Evolutionary conservation across 2,113 vertebrate species (phyloP), one percentile per base, ranked within the genome.

Genomic region (Cynoglossus semilaevis): DNA sequence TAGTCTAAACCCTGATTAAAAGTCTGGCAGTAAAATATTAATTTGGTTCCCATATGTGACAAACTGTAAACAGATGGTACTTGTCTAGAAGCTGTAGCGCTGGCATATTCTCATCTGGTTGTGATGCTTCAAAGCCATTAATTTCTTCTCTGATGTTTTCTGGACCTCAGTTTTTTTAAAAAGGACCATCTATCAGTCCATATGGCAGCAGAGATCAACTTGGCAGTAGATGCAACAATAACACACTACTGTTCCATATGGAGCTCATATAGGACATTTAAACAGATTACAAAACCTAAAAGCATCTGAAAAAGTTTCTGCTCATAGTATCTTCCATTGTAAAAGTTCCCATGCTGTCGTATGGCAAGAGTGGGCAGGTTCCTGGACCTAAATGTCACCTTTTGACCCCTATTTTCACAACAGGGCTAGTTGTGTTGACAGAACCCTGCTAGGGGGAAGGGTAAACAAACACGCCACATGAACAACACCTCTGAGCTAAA

Each of bases 351-450:
- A 7, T 41, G 22, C 22, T 48, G 38, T 15, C 14, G 58, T 15
- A 13, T 49, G 22, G 42, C 63, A 40, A 48, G 58, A 15, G 37
- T 58, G 18, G 57, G 59, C 66, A 64, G 44, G 54, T n/a, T 59
- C 45, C 50, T 14, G 12, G 50, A 66, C 59, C 48, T 37, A 65
- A 48, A 42, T 40, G 34, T 67, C 72, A 82, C 80, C 76, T 44
- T 12, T 34, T 62, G 67, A 77, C 76, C 76, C 68, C 65, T 78
- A 69, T 63, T 44, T 47, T 56, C 62, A 34, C 67, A 60, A 9
- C 15, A 67, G 22, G 57, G 55, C 42, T 12, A 48, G 43, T 29
- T 13, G 76, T 85, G 79, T 80, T 88, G 81, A 88, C 76, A 76
- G 58, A 35, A 45, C 40, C 62, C 56, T 40, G 47, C 49, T 54